Evolutionary conservation across 1,140 invertebrate genomes (phyloP).

Genomic region (Drosophila sp.): DNA sequence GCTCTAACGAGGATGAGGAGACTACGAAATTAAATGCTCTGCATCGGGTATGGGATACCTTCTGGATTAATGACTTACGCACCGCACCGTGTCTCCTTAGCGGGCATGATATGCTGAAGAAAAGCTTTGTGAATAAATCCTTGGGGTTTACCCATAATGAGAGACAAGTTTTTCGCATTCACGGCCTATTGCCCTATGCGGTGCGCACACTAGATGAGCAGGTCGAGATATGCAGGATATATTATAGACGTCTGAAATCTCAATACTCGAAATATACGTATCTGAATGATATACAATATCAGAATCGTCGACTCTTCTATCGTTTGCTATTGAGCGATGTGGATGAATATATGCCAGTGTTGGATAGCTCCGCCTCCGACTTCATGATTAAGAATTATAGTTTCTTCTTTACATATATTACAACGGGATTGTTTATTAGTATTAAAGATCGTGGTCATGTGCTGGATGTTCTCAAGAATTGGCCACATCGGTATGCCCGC

Average conservation of each 20-base stretch:
- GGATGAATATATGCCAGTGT: constrained; percentile 90
- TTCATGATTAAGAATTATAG: constrained; percentile 87
- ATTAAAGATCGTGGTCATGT: constrained; percentile 97
- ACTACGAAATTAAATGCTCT: constrained; percentile 14
- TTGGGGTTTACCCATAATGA: constrained; percentile 93
- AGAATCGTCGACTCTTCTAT: constrained; percentile 97
- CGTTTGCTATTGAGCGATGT: constrained; percentile 94
- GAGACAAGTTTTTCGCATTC: constrained; percentile 92
- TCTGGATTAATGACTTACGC: constrained; percentile 37
- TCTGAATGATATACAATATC: constrained; percentile 89
- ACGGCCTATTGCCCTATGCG: constrained; percentile 91
- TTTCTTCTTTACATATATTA: not conserved
- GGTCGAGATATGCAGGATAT: constrained; percentile 88
- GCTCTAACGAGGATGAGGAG: constrained; percentile 5
- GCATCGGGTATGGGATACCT: constrained; percentile 28
- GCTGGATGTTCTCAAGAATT: constrained; percentile 90
- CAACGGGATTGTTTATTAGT: constrained; percentile 95
- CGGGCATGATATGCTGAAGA: not conserved
- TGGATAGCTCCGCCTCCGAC: constrained; percentile 93
- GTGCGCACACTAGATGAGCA: constrained; percentile 94
- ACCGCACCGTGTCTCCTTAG: not conserved
- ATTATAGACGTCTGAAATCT: constrained; percentile 88
- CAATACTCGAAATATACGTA: constrained; percentile 93
- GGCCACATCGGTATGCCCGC: constrained; percentile 91
- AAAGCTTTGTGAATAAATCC: constrained; percentile 85